phyloP scores from a whole-genome alignment of 1,140 invertebrate genomes.

The Drosophila albomicans region DNA sequence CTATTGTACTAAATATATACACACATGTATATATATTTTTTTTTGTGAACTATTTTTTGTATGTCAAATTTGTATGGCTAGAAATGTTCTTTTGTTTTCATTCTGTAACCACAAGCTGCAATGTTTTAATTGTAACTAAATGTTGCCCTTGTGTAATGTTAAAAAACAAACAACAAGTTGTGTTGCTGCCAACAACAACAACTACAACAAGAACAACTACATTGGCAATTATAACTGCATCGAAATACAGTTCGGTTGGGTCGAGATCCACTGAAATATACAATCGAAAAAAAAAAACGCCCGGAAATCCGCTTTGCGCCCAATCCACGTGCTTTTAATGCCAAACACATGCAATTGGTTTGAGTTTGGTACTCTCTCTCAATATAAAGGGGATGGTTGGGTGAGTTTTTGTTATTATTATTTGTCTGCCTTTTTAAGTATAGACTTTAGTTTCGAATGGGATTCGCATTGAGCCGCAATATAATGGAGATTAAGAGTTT shows the following conservation, averaged over 20 bases:
- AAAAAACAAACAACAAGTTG: slow-evolving; percentile 70
- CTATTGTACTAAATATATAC: neutral
- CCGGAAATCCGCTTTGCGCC: slow-evolving; percentile 67
- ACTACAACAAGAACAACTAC: slow-evolving; percentile 48
- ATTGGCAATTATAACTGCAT: slow-evolving; percentile 43
- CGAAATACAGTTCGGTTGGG: slow-evolving; percentile 33
- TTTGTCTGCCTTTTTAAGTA: slow-evolving; percentile 62
- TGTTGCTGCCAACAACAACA: slow-evolving; percentile 37
- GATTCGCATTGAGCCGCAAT: slow-evolving; percentile 59
- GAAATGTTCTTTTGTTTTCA: slow-evolving; percentile 46
- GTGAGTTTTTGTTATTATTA: slow-evolving; percentile 57
- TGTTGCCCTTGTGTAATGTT: slow-evolving; percentile 70
- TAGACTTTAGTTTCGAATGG: slow-evolving; percentile 42
- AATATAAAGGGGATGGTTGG: slow-evolving; percentile 6
- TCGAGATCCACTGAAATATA: slow-evolving; percentile 22
- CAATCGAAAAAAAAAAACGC: slow-evolving; percentile 43
- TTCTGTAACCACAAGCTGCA: slow-evolving; percentile 70
- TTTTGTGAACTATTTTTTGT: slow-evolving; percentile 5
- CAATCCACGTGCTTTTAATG: slow-evolving; percentile 65
- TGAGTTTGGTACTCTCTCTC: too few species aligned
- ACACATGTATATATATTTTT: neutral
- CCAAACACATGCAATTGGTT: slow-evolving; percentile 43
- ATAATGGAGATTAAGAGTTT: slow-evolving; percentile 63
- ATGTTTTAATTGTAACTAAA: slow-evolving; percentile 81
- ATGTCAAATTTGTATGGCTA: slow-evolving; percentile 39